Evolutionary conservation across 2,113 vertebrate species (phyloP).

Genomic region (Salvelinus sp.): DNA sequence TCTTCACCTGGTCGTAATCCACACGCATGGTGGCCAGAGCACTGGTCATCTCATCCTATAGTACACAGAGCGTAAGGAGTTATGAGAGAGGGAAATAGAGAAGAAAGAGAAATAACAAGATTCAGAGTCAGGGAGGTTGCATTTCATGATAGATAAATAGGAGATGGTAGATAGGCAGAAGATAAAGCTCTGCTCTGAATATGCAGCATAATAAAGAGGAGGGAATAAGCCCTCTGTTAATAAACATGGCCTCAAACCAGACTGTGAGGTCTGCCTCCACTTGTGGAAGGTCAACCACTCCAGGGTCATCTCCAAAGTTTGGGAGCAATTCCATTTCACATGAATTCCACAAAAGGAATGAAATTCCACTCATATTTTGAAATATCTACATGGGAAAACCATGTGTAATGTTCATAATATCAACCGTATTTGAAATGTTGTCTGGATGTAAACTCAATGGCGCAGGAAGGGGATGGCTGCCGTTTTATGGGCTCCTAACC

Average conservation of each 20-base stretch:
- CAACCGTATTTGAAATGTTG: background rate
- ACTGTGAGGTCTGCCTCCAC: conserved; percentile 35
- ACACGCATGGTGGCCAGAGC: conserved; percentile 97
- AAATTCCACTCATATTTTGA: background rate
- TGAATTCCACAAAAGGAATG: background rate
- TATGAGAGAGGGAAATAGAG: background rate
- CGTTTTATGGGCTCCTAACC: too few relatives aligned
- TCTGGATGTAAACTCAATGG: background rate
- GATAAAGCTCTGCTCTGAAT: conserved; percentile 14
- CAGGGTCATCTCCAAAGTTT: background rate
- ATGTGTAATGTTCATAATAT: background rate
- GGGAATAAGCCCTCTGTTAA: background rate
- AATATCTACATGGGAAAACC: background rate
- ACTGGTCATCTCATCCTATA: conserved; percentile 97
- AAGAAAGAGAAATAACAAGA: background rate
- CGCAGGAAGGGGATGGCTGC: too few relatives aligned
- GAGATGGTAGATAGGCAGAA: background rate
- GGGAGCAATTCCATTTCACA: background rate
- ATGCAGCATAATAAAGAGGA: background rate
- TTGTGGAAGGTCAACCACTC: conserved; percentile 33
- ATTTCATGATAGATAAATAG: background rate
- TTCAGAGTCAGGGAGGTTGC: background rate
- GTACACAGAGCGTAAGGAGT: conserved; percentile 9
- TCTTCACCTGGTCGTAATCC: conserved; percentile 96
- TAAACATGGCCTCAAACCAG: background rate